Base-by-base conservation (phyloP, 1,140 invertebrate species). In the Holotrichia oblita region DNA sequence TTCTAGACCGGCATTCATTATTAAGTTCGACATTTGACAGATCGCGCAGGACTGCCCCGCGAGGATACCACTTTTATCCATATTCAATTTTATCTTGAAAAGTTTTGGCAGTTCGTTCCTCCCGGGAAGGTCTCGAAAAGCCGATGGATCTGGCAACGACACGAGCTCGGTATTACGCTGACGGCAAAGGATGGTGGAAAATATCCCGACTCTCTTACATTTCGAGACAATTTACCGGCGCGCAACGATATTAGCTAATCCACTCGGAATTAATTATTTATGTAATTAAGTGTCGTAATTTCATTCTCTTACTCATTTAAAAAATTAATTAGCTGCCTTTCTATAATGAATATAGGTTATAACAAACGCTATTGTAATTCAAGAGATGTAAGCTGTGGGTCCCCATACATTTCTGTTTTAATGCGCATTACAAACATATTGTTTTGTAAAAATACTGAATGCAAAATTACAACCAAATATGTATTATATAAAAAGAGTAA, bases 21-120 rank as follows among this genome's bases (percentile, higher is more conserved):
- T 79, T 79, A 76, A 79, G 73, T 73, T 73, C 64, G 44, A 59
- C 55, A 64, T 73, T 74, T 74, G 78, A 76, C 76, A 79, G 61
- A 77, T 64, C 42, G 76, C 76, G 42, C 55, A 41, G 79, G 81
- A 74, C 42, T 78, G 78, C 73, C 79, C 72, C 73, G 12, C 0
- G 78, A 77, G 80, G 48, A 61, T 81, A 73, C 76, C 81, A 82
- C 76, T 83, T 83, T 83, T 83, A 82, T 83, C 81, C 80, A 83
- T 83, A 83, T 82, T 83, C 82, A 83, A 83, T 83, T 82, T 83
- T 83, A 82, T 79, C 80, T 79, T 42, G 64, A 81, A 79, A 83
- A 82, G 80, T 81, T 83, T 82, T 82, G 81, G 81, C 81, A 82
- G 82, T 81, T 80, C 55, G 59, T 72, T 76, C 76, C 77, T 79